phyloP scores from a whole-genome alignment of 2,113 vertebrate species.

The Microcebus ravelobensis region DNA sequence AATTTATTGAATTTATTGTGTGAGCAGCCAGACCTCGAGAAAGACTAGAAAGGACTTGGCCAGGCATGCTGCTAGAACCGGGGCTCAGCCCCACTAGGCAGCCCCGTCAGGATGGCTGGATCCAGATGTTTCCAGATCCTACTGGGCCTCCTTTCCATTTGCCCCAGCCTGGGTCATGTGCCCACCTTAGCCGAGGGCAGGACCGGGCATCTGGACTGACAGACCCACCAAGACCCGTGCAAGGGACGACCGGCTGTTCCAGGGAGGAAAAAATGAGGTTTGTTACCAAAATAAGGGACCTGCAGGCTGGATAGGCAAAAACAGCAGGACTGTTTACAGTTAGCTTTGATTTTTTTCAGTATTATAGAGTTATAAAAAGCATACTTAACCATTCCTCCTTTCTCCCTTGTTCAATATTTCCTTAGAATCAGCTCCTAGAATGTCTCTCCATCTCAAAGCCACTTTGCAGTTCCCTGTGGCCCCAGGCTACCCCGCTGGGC shows the following conservation, averaged over 20 bases:
- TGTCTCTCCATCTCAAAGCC: neutral
- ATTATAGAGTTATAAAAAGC: neutral
- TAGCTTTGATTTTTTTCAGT: neutral
- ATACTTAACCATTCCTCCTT: neutral
- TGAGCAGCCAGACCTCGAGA: neutral
- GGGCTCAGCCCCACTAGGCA: neutral
- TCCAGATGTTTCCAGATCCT: neutral
- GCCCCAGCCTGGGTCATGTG: neutral
- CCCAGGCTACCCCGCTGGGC: neutral
- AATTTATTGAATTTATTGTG: neutral
- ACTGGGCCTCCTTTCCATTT: neutral
- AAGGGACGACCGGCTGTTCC: neutral
- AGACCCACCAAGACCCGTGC: neutral
- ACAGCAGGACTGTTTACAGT: neutral
- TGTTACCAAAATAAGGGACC: neutral
- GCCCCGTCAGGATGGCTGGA: neutral
- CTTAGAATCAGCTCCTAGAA: neutral
- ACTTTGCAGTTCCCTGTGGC: neutral
- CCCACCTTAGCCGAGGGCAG: neutral
- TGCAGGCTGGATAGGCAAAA: neutral
- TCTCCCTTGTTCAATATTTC: neutral
- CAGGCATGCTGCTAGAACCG: neutral
- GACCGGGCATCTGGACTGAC: neutral
- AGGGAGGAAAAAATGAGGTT: neutral
- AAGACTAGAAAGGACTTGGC: neutral